phyloP scores from a whole-genome alignment of 2,888 invertebrate species.

The Herminia tarsipennalis region DNA sequence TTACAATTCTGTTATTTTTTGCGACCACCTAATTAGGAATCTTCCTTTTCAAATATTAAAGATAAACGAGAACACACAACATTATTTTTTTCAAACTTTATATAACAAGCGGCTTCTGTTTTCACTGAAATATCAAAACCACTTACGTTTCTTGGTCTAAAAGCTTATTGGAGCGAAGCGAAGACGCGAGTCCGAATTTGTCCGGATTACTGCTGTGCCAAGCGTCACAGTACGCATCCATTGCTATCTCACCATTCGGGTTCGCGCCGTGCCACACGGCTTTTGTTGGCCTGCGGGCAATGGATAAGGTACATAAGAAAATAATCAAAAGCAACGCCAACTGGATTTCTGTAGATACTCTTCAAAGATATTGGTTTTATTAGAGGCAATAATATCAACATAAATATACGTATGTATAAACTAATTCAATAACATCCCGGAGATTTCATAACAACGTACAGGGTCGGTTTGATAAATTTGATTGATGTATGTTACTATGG shows the following conservation, averaged over 20 bases:
- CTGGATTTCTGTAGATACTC: slow-evolving; percentile 21
- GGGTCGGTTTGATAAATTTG: slow-evolving; percentile 15
- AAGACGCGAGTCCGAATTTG: slow-evolving; percentile 94
- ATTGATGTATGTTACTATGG: slow-evolving; percentile 11
- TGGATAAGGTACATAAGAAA: slow-evolving; percentile 27
- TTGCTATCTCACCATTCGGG: slow-evolving; percentile 92
- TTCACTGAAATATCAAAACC: slow-evolving; percentile 29
- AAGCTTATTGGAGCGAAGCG: slow-evolving; percentile 91
- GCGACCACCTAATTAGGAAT: slow-evolving; percentile 1
- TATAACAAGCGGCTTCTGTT: slow-evolving; percentile 9
- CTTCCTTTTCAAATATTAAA: neutral
- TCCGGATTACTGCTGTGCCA: slow-evolving; percentile 94
- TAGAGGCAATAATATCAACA: slow-evolving; percentile 23
- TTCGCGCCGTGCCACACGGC: slow-evolving; percentile 98
- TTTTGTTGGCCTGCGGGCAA: slow-evolving; percentile 92
- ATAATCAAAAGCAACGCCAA: neutral
- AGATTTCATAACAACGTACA: slow-evolving; percentile 12
- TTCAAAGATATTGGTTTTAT: slow-evolving; percentile 38
- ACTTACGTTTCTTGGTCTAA: slow-evolving; percentile 90
- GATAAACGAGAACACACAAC: slow-evolving; percentile 5
- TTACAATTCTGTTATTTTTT: neutral
- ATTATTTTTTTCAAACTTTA: slow-evolving; percentile 8
- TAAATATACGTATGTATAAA: slow-evolving; percentile 21
- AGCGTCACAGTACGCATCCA: slow-evolving; percentile 96
- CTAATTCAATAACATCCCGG: slow-evolving; percentile 5